A percentile compares a stretch with the other conserved stretches of the same genome.
Evolutionary conservation across 2,888 invertebrate genomes (phyloP).

Genomic region (Drosophila lutescens): DNA sequence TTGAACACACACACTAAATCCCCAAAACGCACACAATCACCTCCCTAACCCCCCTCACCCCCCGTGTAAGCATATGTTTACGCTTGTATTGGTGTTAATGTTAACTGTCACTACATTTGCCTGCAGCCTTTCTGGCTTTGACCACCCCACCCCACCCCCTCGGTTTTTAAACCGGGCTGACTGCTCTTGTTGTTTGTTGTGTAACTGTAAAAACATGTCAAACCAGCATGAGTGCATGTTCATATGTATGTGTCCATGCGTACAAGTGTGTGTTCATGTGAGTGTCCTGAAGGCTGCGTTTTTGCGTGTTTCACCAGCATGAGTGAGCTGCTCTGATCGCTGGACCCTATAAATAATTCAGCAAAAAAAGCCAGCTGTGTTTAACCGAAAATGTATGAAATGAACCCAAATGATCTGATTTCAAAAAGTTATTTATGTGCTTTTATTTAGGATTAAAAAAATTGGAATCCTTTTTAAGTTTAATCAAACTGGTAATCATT

Average conservation of each 20-base stretch:
- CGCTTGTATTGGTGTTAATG: slow-evolving; percentile 77
- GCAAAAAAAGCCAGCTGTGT: slow-evolving; percentile 55
- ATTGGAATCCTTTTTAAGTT: too few relatives aligned
- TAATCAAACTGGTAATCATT: too few relatives aligned
- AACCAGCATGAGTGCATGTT: slow-evolving; percentile 26
- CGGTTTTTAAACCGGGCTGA: slow-evolving; percentile 13
- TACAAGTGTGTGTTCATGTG: slow-evolving; percentile 14
- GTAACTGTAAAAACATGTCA: slow-evolving; percentile 73
- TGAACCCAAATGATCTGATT: not conserved
- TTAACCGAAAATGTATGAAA: slow-evolving; percentile 9
- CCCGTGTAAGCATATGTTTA: slow-evolving; percentile 60
- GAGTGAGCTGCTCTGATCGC: slow-evolving; percentile 3
- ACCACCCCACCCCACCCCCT: not conserved
- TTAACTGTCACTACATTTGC: slow-evolving; percentile 73
- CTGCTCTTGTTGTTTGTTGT: slow-evolving; percentile 59
- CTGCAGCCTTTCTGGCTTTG: slow-evolving; percentile 17
- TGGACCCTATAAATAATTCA: slow-evolving; percentile 52
- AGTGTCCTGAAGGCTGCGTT: slow-evolving; percentile 48
- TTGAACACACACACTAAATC: slow-evolving; percentile 1
- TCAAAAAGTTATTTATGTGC: too few relatives aligned
- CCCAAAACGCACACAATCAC: not conserved
- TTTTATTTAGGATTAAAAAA: too few relatives aligned
- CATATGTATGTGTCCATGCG: slow-evolving; percentile 15
- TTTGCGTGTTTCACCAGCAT: slow-evolving; percentile 54
- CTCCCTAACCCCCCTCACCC: not conserved